Evolutionary conservation across 2,113 vertebrate species (phyloP), one percentile per base, ranked within the genome.

Genomic region (Malurus elegans): DNA sequence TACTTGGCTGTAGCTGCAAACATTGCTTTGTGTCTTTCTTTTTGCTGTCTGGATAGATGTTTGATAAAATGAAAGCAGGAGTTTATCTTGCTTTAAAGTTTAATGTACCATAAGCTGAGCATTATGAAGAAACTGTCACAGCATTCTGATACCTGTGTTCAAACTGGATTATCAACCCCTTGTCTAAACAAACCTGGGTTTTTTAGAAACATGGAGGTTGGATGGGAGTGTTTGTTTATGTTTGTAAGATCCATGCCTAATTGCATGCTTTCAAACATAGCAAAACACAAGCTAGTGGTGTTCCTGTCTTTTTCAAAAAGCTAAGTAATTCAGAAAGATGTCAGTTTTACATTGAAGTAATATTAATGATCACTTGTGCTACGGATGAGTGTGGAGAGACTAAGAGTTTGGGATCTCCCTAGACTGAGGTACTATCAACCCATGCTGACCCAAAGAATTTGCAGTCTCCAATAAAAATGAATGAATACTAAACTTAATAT

Each of bases 11-110:
- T 91, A 81, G 79, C 67, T 95, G 90, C 87, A 93, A 74, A 93
- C 92, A 71, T 78, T 88, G 64, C 65, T 96, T 97, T 95, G 72
- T 96, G 71, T 64, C 86, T 96, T 97, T 96, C 91, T 75, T 96
- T 93, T 92, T 92, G 61, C 90, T 96, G 95, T 80, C 96, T 96
- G 84, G 54, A 62, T 94, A 90, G 74, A 79, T 79, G 86, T 90
- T 94, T 95, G 95, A 95, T 96, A 93, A 97, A 96, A 95, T 82
- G 90, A 97, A 97, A 95, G 90, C 78, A 79, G 88, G 86, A 92
- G 92, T 93, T 95, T 95, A 91, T 93, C 86, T 95, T 89, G 74
- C 92, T 97, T 97, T 96, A 95, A 97, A 97, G 97, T 96, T 97
- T 97, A 97, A 97, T 97, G 95, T 97, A 97, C 92, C 95, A 86